These are phyloP conservation scores for Lepus americanus DNA, from an alignment of 2,113 vertebrate species.

Conservation along the genomic window DNA sequence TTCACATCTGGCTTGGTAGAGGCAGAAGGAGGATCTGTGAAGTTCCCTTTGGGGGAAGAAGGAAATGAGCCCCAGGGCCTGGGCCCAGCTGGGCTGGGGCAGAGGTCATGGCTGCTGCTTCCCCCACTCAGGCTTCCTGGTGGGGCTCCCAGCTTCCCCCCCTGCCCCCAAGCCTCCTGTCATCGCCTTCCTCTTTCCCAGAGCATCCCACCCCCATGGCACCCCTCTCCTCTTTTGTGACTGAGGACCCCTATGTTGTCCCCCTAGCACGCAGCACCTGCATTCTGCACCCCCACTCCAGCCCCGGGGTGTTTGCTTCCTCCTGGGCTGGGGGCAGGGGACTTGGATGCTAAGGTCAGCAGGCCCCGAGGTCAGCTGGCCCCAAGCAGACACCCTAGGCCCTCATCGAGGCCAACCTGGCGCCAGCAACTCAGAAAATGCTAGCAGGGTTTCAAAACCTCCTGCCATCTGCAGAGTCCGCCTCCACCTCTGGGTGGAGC, in stretches of 20 bases:
- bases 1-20: constrained; percentile 55
- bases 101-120: background rate
- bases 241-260: background rate
- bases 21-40: constrained; percentile 19
- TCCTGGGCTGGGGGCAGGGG: background rate
- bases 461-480: background rate
- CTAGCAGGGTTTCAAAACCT: constrained; percentile 60
- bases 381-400: too few species aligned
- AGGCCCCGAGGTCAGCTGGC: background rate
- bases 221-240: background rate
- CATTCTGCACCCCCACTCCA: background rate
- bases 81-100: background rate
- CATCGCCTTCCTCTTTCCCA: background rate
- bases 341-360: constrained; percentile 52
- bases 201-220: background rate
- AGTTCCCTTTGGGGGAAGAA: constrained; percentile 52
- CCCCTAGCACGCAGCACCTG: too few species aligned
- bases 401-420: constrained; percentile 4
- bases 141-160: background rate
- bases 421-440: constrained; percentile 30
- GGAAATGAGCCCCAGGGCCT: constrained; percentile 52
- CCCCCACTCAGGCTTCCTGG: constrained; percentile 16
- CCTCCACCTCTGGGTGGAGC: background rate
- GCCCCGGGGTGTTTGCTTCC: constrained; percentile 2
- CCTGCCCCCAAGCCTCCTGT: background rate